A percentile compares a stretch with the other conserved stretches of the same genome.
Evolutionary conservation across 30 jellyfish, hydroid and myxozoan genomes (phyloP).

Genomic region (Aurelia coerulea): DNA sequence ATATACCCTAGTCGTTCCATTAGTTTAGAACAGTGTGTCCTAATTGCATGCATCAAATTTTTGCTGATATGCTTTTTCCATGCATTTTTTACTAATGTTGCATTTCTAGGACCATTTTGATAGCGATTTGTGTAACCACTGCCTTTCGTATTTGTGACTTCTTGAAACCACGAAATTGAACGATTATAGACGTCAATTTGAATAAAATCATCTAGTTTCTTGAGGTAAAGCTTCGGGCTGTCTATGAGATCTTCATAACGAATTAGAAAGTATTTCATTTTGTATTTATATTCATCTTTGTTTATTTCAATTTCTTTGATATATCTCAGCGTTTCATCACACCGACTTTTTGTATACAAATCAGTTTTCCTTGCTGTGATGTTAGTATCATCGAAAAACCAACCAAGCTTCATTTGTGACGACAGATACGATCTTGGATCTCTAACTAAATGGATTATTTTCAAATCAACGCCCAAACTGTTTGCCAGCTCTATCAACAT

Average conservation of each 20-base stretch:
- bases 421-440: slow-evolving; percentile 70
- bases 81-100: slow-evolving; percentile 7
- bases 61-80: slow-evolving; percentile 28
- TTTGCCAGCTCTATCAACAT: slow-evolving; percentile 24
- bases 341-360: slow-evolving; percentile 22
- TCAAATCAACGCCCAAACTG: slow-evolving; percentile 5
- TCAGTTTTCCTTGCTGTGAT: slow-evolving; percentile 28
- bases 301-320: slow-evolving; percentile 29
- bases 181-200: slow-evolving; percentile 1
- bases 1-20: slow-evolving; percentile 30
- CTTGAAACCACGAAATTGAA: slow-evolving; percentile 29
- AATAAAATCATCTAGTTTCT: slow-evolving; percentile 7
- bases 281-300: neutral
- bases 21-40: slow-evolving; percentile 6
- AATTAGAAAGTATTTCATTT: slow-evolving; percentile 17
- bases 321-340: slow-evolving; percentile 39
- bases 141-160: neutral
- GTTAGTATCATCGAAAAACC: slow-evolving; percentile 54
- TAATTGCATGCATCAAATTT: slow-evolving; percentile 5
- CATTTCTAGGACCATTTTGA: slow-evolving; percentile 52
- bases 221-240: slow-evolving; percentile 8
- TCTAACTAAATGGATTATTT: slow-evolving; percentile 58
- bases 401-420: slow-evolving; percentile 42
- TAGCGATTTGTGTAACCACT: slow-evolving; percentile 34
- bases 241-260: slow-evolving; percentile 62